Conservation (phyloP, 2,113 vertebrate genomes). For the Mugil cephalus region DNA sequence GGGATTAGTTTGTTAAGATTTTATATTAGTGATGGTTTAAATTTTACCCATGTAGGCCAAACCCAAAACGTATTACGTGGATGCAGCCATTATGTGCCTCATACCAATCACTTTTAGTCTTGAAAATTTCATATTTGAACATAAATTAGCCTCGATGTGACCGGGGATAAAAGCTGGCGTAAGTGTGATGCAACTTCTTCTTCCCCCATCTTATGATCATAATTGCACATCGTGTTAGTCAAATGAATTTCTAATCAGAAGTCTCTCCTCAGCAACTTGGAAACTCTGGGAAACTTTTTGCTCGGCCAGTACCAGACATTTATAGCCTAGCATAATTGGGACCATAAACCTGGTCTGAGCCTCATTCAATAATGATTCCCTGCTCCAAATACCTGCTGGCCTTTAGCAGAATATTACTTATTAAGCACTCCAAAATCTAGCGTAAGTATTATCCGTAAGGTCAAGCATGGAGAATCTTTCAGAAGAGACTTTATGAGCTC, state of each 20-base stretch:
- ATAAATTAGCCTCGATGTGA: conserved; percentile 66
- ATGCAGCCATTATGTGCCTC: conserved; percentile 38
- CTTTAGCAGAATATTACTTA: conserved; percentile 82
- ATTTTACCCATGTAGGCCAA: conserved; percentile 36
- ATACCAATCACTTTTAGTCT: conserved; percentile 42
- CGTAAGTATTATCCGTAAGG: conserved; percentile 83
- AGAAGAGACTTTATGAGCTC: conserved; percentile 79
- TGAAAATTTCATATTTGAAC: conserved; percentile 65
- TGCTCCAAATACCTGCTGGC: conserved; percentile 80
- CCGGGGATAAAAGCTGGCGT: conserved; percentile 67
- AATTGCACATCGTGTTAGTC: conserved; percentile 73
- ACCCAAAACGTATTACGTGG: conserved; percentile 15
- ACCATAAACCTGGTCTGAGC: conserved; percentile 81
- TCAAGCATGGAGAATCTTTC: conserved; percentile 82
- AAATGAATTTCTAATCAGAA: conserved; percentile 68
- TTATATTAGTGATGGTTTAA: conserved; percentile 30
- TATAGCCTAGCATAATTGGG: conserved; percentile 78
- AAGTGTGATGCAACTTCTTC: conserved; percentile 72
- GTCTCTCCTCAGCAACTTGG: conserved; percentile 62
- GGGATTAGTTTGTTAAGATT: conserved; percentile 36
- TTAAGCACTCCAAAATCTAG: conserved; percentile 80
- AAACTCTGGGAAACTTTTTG: conserved; percentile 72
- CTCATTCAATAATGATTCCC: conserved; percentile 80
- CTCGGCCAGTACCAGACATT: conserved; percentile 70
- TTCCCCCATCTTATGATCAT: conserved; percentile 40